Base-by-base conservation (phyloP, 2,113 vertebrate species). In the Dasyurus viverrinus region DNA sequence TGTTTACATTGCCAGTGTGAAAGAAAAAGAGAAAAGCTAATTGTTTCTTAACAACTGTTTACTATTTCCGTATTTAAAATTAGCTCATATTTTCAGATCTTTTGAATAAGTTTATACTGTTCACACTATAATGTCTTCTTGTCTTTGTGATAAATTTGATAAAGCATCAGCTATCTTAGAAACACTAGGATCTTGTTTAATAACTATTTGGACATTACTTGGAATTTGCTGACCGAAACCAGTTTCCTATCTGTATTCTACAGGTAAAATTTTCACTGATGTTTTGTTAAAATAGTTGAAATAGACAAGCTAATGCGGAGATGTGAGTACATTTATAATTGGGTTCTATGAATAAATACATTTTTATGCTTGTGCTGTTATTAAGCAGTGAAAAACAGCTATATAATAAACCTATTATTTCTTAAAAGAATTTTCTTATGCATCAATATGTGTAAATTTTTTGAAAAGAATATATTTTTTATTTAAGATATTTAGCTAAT, bases 181-280 rank as follows among this genome's bases (percentile, higher is more conserved):
- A 94, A 93, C 97, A 96, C 92, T 95, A 93, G 14, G 14, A 46
- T 94, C 94, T 97, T 98, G 90, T 96, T 98, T 96, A 96, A 98
- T 98, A 84, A 84, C 68, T 96, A 89, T 96, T 98, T 98, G 90
- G 95, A 97, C 50, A 91, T 95, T 94, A 48, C 47, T 96, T 96
- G 96, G 60, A 14, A 97, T 98, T 97, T 97, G 54, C 95, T 94
- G 92, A 89, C 97, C 98, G 96, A 96, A 97, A 95, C 95, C 96
- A 93, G 98, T 96, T 90, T 90, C 94, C 94, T 96, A 55, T 90
- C 98, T 96, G 97, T 97, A 93, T 97, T 94, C 91, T 97, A 95
- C 89, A 95, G 54, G 90, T 76, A 91, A 55, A 96, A 93, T 95
- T 97, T 98, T 95, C 89, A 96, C 95, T 95, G 93, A 93, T 42